A percentile compares a stretch with the other conserved stretches of the same genome.
Evolutionary conservation across 2,888 invertebrate genomes (phyloP).

Genomic region (Alloscopus bannaensis): DNA sequence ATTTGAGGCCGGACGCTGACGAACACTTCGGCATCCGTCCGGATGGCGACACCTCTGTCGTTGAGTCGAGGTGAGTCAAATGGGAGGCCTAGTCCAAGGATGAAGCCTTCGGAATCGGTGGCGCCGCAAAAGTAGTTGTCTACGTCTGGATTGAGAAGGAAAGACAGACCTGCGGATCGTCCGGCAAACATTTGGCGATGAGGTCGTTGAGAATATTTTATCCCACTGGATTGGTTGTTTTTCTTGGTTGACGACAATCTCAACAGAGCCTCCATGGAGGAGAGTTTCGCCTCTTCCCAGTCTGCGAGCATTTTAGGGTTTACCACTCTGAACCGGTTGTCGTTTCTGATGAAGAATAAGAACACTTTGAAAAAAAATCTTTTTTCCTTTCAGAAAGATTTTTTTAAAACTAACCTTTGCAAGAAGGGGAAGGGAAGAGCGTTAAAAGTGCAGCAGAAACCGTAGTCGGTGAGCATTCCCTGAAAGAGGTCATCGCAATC

Average conservation of each 20-base stretch:
- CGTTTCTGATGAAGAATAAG: not conserved
- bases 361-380: not conserved
- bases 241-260: not conserved
- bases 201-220: conserved; percentile 21
- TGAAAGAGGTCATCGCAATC: conserved; percentile 84
- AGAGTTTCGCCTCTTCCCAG: conserved; percentile 35
- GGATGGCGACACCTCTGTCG: conserved; percentile 32
- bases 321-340: conserved; percentile 44
- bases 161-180: conserved; percentile 66
- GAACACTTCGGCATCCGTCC: conserved; percentile 34
- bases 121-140: conserved; percentile 70
- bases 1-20: conserved; percentile 33
- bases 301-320: conserved; percentile 8
- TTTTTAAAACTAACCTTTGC: not conserved
- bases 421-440: conserved; percentile 80
- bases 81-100: conserved; percentile 17
- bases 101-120: conserved; percentile 55
- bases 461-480: conserved; percentile 87
- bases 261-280: conserved; percentile 32
- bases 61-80: conserved; percentile 39
- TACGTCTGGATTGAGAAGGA: conserved; percentile 68
- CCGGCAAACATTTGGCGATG: conserved; percentile 66
- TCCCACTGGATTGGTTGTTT: too few relatives aligned
- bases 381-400: not conserved
- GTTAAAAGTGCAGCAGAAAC: conserved; percentile 84